Conservation (phyloP, 2,797 vertebrate genomes). For the Sternarchorhynchus goeldii region DNA sequence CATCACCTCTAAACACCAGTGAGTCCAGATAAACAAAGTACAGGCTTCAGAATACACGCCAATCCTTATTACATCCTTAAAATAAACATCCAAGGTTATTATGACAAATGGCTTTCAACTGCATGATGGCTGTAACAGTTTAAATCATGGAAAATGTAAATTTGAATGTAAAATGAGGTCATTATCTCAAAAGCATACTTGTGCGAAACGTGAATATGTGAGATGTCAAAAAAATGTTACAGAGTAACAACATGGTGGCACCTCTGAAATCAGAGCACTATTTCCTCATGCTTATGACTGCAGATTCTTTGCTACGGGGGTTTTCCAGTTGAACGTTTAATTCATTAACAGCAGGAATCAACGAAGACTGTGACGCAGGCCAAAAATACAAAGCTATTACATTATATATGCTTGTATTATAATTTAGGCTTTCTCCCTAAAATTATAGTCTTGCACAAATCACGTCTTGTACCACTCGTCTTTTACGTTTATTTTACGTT, state of each 20-base stretch:
- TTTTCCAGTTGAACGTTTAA: conserved; percentile 17
- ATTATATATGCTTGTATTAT: too few species aligned
- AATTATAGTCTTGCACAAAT: too few species aligned
- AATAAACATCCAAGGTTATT: too few species aligned
- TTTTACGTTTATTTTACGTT: too few species aligned
- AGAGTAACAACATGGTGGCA: background rate
- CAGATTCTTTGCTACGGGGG: background rate
- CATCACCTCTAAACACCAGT: background rate
- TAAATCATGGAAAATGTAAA: too few species aligned
- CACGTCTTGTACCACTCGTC: too few species aligned
- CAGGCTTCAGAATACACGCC: background rate
- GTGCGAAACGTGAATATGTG: background rate
- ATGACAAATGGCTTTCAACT: too few species aligned
- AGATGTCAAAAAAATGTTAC: too few species aligned
- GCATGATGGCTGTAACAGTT: too few species aligned
- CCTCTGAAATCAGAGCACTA: background rate
- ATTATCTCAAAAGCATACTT: background rate
- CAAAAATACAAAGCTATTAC: background rate
- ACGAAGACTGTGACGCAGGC: background rate
- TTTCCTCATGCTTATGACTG: conserved; percentile 30
- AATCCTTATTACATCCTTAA: too few species aligned
- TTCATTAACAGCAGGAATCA: background rate
- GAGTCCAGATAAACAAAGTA: background rate
- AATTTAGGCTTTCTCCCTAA: too few species aligned
- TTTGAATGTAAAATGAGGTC: background rate